Percentiles rank a stretch among this genome's conserved stretches.
Conservation (phyloP, 2,888 invertebrate genomes). For the Nephrotoma appendiculata region DNA sequence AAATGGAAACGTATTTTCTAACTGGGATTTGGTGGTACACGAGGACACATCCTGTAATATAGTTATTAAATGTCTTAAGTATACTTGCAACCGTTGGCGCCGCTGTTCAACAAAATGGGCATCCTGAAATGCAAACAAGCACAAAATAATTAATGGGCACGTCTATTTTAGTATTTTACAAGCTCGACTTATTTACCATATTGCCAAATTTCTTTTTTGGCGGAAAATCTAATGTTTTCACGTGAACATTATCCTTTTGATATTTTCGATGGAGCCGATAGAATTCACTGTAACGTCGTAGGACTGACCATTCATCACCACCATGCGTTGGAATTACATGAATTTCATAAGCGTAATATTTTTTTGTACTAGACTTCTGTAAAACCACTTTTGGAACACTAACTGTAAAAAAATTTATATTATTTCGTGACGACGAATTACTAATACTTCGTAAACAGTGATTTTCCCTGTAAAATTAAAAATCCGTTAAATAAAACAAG, state of each 20-base stretch:
- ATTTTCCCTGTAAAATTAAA: conserved; percentile 19
- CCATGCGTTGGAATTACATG: conserved; percentile 28
- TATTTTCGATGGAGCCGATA: conserved; percentile 69
- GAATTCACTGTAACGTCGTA: conserved; percentile 87
- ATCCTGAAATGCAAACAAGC: conserved; percentile 37
- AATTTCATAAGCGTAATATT: conserved; percentile 28
- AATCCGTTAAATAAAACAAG: not conserved
- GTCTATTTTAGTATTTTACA: not conserved
- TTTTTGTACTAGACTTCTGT: conserved; percentile 13
- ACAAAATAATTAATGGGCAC: not conserved
- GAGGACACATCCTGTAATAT: conserved; percentile 64
- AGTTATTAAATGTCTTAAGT: conserved; percentile 70
- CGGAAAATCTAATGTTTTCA: conserved; percentile 78
- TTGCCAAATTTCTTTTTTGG: conserved; percentile 90
- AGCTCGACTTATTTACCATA: conserved; percentile 43
- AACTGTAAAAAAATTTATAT: conserved; percentile 24
- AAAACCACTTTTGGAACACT: conserved; percentile 25
- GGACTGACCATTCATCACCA: conserved; percentile 89
- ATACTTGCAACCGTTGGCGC: conserved; percentile 70
- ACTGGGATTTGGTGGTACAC: conserved; percentile 59
- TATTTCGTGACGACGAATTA: conserved; percentile 6
- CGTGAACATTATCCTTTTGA: conserved; percentile 65
- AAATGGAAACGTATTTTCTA: conserved; percentile 72
- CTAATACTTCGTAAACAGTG: conserved; percentile 23
- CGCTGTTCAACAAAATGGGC: conserved; percentile 76